A percentile compares a stretch with the other conserved stretches of the same genome.
Evolutionary conservation across 2,797 vertebrate genomes (phyloP).

Genomic region (Syngnathus acus): DNA sequence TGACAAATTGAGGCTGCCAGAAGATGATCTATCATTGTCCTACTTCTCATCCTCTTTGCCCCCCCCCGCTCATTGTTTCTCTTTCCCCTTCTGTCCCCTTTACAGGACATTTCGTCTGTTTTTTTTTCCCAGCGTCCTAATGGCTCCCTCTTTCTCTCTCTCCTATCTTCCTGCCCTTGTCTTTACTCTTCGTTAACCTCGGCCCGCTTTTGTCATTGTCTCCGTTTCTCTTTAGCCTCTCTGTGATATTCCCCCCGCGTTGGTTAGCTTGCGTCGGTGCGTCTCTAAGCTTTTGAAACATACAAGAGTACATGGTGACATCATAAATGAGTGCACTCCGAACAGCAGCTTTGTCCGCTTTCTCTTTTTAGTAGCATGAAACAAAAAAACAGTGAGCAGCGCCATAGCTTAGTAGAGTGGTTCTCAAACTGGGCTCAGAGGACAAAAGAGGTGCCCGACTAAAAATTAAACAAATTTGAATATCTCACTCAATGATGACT

Average conservation of each 20-base stretch:
- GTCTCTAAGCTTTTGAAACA: constrained; percentile 5
- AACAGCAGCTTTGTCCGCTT: background rate
- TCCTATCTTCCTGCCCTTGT: constrained; percentile 53
- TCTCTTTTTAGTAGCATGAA: background rate
- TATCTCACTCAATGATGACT: no score
- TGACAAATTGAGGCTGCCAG: constrained; percentile 66
- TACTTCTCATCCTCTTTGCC: constrained; percentile 54
- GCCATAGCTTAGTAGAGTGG: background rate
- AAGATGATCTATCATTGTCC: constrained; percentile 66
- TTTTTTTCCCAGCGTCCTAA: constrained; percentile 38
- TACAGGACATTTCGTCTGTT: constrained; percentile 48
- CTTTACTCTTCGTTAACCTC: constrained; percentile 18
- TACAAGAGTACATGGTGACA: background rate
- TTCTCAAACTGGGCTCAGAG: background rate
- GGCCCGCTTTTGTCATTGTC: constrained; percentile 33
- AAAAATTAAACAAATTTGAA: no score
- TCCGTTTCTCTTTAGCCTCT: constrained; percentile 32
- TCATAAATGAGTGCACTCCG: background rate
- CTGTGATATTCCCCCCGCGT: background rate
- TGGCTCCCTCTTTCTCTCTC: constrained; percentile 49
- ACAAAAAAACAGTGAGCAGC: background rate
- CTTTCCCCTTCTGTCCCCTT: constrained; percentile 32
- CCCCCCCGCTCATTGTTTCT: constrained; percentile 25
- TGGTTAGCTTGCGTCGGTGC: constrained; percentile 9
- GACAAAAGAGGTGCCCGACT: no score